Percentiles rank a stretch among this genome's conserved stretches.
These are phyloP conservation scores for Agonopterix heracliana DNA, from an alignment of 2,888 invertebrate genomes.

Conservation along the genomic window DNA sequence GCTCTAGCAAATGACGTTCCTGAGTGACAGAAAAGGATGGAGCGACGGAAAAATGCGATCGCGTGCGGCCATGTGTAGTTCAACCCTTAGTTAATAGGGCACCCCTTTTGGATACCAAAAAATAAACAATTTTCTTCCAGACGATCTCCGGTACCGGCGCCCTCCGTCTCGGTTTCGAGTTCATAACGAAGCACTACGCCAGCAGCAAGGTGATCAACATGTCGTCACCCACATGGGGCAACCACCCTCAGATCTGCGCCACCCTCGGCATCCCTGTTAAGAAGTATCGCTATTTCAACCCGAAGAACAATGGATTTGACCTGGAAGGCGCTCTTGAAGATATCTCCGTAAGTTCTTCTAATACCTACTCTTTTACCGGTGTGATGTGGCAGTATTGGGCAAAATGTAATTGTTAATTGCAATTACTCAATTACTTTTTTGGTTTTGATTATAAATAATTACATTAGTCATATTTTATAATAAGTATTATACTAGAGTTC, in stretches of 20 bases:
- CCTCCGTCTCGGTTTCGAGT: slow-evolving; percentile 93
- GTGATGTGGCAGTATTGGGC: background rate
- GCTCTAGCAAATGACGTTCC: no score
- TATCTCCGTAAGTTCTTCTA: slow-evolving; percentile 79
- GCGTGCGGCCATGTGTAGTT: no score
- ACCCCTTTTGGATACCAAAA: no score
- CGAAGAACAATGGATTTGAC: slow-evolving; percentile 95
- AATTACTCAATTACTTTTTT: no score
- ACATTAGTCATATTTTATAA: no score
- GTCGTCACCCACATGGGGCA: slow-evolving; percentile 98
- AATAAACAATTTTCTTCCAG: slow-evolving; percentile 53
- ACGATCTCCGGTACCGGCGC: slow-evolving; percentile 99
- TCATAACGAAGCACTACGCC: slow-evolving; percentile 87
- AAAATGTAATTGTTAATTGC: no score
- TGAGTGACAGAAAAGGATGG: no score
- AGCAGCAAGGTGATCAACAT: slow-evolving; percentile 90
- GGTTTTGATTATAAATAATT: no score
- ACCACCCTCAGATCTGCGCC: slow-evolving; percentile 96
- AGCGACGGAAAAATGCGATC: no score
- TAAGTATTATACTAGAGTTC: no score
- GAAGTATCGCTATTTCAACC: slow-evolving; percentile 95
- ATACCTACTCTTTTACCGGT: background rate
- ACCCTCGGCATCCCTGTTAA: slow-evolving; percentile 90
- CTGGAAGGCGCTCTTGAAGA: slow-evolving; percentile 93
- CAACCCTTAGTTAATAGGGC: no score